Evolutionary conservation across 2,888 invertebrate genomes (phyloP).

Genomic region (Eubasilissa splendida): DNA sequence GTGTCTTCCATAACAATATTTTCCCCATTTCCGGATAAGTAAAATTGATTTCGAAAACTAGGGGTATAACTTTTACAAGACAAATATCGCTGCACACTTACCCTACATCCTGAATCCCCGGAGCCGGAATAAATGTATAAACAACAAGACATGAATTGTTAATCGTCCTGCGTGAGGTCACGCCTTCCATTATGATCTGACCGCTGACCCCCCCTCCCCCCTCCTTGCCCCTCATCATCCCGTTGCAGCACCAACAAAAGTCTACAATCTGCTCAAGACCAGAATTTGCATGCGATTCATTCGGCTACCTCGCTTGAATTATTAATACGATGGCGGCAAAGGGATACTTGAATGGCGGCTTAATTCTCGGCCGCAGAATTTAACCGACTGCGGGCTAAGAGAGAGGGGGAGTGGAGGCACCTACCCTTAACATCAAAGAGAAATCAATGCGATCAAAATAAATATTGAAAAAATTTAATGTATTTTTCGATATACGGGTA

Average conservation of each 20-base stretch:
- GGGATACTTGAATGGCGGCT: conserved; percentile 40
- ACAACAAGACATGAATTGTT: conserved; percentile 29
- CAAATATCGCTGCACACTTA: neutral
- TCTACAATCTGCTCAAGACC: conserved; percentile 16
- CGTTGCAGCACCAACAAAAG: neutral
- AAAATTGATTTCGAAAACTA: conserved; percentile 1
- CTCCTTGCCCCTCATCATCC: neutral
- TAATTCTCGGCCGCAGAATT: conserved; percentile 27
- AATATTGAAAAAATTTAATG: too few species aligned
- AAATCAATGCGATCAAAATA: too few species aligned
- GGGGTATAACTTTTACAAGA: neutral
- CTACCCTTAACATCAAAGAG: too few species aligned
- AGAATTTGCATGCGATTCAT: conserved; percentile 54
- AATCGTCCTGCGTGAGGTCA: conserved; percentile 32
- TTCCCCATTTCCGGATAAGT: conserved; percentile 1
- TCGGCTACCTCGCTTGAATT: conserved; percentile 47
- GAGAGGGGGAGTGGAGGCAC: neutral
- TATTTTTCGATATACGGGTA: too few species aligned
- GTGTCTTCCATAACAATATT: neutral
- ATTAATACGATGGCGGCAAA: conserved; percentile 47
- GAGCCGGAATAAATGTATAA: conserved; percentile 13
- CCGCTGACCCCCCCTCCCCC: conserved; percentile 20
- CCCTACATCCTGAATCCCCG: neutral
- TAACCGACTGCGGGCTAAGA: conserved; percentile 6
- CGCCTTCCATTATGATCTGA: conserved; percentile 44